A percentile compares a stretch with the other conserved stretches of the same genome.
Evolutionary conservation across 2,888 invertebrate species (phyloP).

Genomic region (Hirtodrosophila trivittata): DNA sequence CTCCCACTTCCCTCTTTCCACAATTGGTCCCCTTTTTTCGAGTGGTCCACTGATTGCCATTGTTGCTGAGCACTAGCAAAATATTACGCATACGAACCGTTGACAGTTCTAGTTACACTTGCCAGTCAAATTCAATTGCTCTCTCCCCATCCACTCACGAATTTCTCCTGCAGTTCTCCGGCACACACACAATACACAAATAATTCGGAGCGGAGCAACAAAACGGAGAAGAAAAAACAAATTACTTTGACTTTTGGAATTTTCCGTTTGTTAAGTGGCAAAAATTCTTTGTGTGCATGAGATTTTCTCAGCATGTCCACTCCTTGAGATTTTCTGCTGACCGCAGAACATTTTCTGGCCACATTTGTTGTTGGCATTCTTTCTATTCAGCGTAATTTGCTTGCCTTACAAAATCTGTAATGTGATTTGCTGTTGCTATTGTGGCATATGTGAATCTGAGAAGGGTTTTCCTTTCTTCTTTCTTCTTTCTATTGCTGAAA

Average conservation of each 20-base stretch:
- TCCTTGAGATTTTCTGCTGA: conserved; percentile 54
- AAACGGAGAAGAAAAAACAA: conserved; percentile 31
- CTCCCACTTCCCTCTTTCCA: background rate
- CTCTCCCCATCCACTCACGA: background rate
- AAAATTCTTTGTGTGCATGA: conserved; percentile 49
- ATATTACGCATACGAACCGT: conserved; percentile 59
- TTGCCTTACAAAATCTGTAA: conserved; percentile 48
- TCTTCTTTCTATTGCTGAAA: no score
- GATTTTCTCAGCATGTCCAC: conserved; percentile 45
- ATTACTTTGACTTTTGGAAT: conserved; percentile 64
- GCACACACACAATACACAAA: conserved; percentile 51
- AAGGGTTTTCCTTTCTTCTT: no score
- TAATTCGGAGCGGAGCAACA: conserved; percentile 29
- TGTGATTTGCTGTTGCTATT: conserved; percentile 49
- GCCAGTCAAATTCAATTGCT: conserved; percentile 40
- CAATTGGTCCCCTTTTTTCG: conserved; percentile 1
- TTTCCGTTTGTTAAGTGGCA: conserved; percentile 58
- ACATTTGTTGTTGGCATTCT: conserved; percentile 47
- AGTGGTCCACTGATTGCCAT: conserved; percentile 47
- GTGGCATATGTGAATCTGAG: conserved; percentile 9
- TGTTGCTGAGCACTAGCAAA: conserved; percentile 40
- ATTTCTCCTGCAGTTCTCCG: conserved; percentile 8
- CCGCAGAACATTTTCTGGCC: conserved; percentile 55
- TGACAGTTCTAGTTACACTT: conserved; percentile 41
- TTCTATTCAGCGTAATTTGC: conserved; percentile 49